A percentile compares a stretch with the other conserved stretches of the same genome.
These are phyloP conservation scores for Loxodonta africana DNA, from an alignment of 2,113 vertebrate species.

Conservation along the genomic window DNA sequence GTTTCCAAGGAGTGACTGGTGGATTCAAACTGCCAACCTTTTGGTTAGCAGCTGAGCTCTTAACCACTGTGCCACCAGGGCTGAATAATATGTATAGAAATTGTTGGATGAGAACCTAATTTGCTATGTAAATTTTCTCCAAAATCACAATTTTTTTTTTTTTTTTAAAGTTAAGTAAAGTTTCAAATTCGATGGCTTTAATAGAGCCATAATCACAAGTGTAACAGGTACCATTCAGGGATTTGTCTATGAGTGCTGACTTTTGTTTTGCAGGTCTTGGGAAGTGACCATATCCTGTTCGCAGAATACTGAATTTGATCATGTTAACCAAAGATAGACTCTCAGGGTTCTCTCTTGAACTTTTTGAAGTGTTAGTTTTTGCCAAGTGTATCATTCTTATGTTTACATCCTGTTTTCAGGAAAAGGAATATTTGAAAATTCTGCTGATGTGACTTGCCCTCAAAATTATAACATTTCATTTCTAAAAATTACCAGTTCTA, in stretches of 20 bases:
- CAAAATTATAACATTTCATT: not conserved
- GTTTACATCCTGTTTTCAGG: not conserved
- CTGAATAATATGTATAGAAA: not conserved
- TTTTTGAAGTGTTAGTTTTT: slow-evolving; percentile 31
- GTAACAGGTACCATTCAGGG: not conserved
- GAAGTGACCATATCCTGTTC: slow-evolving; percentile 17
- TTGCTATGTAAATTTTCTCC: not conserved
- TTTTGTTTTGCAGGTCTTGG: slow-evolving; percentile 33
- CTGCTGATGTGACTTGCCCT: not conserved
- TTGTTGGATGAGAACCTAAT: not conserved
- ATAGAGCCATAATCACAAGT: not conserved
- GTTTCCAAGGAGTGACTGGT: too few species aligned
- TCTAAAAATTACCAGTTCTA: slow-evolving; percentile 31
- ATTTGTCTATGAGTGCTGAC: not conserved
- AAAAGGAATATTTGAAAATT: slow-evolving; percentile 56
- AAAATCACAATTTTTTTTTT: not conserved
- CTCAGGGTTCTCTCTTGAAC: not conserved
- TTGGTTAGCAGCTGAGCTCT: too few species aligned
- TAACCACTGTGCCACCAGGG: too few species aligned
- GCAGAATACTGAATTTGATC: slow-evolving; percentile 36
- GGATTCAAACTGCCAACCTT: too few species aligned
- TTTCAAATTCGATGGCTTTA: slow-evolving; percentile 6
- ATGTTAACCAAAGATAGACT: not conserved
- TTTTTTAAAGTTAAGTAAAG: not conserved
- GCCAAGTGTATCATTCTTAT: not conserved